These are phyloP conservation scores for Eugnorisma glareosa DNA, from an alignment of 2,888 invertebrate species.

Conservation along the genomic window DNA sequence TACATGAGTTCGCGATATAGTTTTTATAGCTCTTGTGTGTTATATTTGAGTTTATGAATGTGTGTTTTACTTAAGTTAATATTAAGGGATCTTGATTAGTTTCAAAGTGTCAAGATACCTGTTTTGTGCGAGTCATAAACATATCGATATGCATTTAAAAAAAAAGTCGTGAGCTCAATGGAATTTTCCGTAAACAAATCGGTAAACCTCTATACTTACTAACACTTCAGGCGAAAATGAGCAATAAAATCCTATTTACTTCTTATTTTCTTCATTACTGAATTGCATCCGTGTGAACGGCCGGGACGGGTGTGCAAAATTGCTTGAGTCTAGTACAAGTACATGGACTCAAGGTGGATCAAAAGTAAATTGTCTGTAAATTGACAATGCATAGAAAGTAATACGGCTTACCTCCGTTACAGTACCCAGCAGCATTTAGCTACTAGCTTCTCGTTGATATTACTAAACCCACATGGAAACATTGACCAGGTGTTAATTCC, in stretches of 20 bases:
- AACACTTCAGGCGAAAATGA: too few relatives aligned
- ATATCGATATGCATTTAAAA: background rate
- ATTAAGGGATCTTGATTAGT: background rate
- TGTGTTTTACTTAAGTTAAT: background rate
- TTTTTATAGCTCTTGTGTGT: slow-evolving; percentile 24
- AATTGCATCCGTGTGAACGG: too few relatives aligned
- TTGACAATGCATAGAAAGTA: background rate
- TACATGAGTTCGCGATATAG: slow-evolving; percentile 13
- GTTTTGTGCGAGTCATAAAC: background rate
- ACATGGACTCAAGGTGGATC: too few relatives aligned
- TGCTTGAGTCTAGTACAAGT: too few relatives aligned
- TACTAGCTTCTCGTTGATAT: background rate
- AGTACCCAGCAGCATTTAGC: background rate
- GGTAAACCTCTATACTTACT: too few relatives aligned
- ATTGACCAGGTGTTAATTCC: background rate
- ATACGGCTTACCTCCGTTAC: background rate
- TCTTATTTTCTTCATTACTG: too few relatives aligned
- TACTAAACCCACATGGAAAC: background rate
- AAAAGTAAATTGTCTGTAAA: background rate
- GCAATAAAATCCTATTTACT: too few relatives aligned
- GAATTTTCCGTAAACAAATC: too few relatives aligned
- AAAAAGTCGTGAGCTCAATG: too few relatives aligned
- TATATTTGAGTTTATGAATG: slow-evolving; percentile 8
- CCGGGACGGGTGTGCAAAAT: too few relatives aligned
- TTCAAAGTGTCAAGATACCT: background rate